Evolutionary conservation across 2,797 vertebrate genomes (phyloP).

Genomic region (Lithobates sylvaticus): DNA sequence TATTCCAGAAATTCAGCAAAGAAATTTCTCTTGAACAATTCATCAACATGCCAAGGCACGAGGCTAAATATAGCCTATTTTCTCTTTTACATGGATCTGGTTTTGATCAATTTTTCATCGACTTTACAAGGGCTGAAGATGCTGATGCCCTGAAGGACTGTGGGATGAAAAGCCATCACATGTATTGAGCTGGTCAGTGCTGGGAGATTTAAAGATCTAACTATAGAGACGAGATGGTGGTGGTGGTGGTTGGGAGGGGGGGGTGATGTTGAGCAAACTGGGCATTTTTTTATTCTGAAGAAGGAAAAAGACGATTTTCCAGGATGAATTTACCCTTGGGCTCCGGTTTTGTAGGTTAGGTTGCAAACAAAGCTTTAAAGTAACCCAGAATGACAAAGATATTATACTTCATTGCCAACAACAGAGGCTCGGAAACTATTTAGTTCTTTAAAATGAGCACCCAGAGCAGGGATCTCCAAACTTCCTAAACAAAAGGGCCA

Average conservation of each 20-base stretch:
- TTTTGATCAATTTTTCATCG: slow-evolving; percentile 57
- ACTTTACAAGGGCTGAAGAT: slow-evolving; percentile 9
- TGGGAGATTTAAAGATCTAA: background rate
- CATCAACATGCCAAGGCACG: slow-evolving; percentile 42
- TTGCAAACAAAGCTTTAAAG: too few species aligned
- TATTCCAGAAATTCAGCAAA: slow-evolving; percentile 40
- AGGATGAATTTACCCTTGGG: background rate
- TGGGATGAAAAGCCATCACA: slow-evolving; percentile 21
- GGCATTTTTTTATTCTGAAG: background rate
- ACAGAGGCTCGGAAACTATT: too few species aligned
- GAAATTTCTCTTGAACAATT: slow-evolving; percentile 21
- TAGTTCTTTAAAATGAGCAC: too few species aligned
- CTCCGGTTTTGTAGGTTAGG: background rate
- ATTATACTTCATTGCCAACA: too few species aligned
- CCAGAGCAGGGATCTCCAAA: too few species aligned
- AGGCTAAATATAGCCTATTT: slow-evolving; percentile 53
- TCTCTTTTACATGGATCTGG: slow-evolving; percentile 45
- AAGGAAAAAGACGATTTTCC: background rate
- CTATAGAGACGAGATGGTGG: background rate
- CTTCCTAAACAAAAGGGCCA: too few species aligned
- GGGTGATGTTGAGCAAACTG: background rate
- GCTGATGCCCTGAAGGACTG: slow-evolving; percentile 24
- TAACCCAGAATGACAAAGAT: too few species aligned
- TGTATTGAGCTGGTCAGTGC: slow-evolving; percentile 12
- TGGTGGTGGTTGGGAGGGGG: background rate